Evolutionary conservation across 1,140 invertebrate species (phyloP).

Genomic region (Trichomalopsis sarcophagae): DNA sequence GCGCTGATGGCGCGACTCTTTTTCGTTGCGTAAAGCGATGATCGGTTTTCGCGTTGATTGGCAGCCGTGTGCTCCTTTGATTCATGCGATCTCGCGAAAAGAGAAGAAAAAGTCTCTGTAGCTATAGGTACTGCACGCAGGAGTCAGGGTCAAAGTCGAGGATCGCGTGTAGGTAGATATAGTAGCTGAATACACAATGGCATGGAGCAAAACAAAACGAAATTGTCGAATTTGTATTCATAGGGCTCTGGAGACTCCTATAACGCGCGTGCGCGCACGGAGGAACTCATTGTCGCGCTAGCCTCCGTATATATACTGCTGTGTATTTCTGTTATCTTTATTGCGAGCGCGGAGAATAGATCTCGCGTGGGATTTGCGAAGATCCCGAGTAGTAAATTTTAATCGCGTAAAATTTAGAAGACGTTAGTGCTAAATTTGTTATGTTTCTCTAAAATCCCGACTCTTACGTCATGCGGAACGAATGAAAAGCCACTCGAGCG

Average conservation of each 20-base stretch:
- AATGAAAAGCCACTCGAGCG: neutral
- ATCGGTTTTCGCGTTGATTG: neutral
- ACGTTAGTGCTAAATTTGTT: neutral
- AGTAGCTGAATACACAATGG: neutral
- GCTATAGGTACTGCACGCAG: too few species aligned
- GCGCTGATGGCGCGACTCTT: neutral
- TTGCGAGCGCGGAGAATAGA: neutral
- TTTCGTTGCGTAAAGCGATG: neutral
- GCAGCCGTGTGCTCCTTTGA: neutral
- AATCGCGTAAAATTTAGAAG: neutral
- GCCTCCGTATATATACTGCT: neutral
- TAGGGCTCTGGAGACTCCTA: neutral
- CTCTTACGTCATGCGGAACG: neutral
- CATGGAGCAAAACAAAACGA: neutral
- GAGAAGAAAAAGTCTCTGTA: neutral
- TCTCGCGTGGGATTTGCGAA: neutral
- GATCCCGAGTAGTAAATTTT: too few species aligned
- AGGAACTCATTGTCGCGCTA: neutral
- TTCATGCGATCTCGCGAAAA: neutral
- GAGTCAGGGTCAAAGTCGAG: constrained; percentile 2
- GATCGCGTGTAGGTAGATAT: neutral
- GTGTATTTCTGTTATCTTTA: neutral
- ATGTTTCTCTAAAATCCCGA: neutral
- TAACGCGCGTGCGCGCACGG: too few species aligned
- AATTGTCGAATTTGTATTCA: neutral